Conservation (phyloP, 2,113 vertebrate genomes). For the Clarias macrocephalus region DNA sequence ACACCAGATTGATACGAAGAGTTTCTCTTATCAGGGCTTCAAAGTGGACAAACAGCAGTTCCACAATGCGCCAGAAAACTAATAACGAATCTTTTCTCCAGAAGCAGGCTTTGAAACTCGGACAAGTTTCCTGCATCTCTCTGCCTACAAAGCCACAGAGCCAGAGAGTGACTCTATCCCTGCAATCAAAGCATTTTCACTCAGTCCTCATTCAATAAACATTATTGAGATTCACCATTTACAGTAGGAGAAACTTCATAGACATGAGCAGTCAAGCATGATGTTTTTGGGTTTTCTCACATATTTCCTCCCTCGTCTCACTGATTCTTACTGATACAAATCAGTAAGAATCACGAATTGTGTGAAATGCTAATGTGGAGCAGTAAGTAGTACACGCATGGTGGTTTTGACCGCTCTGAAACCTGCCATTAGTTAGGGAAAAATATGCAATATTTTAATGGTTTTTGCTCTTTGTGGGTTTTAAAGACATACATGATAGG, state of each 20-base stretch:
- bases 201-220: neutral
- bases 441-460: neutral
- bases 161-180: neutral
- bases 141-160: neutral
- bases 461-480: constrained; percentile 8
- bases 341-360: neutral
- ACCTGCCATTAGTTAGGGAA: neutral
- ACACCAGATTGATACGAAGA: constrained; percentile 38
- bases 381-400: neutral
- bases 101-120: neutral
- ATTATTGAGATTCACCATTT: neutral
- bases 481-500: neutral
- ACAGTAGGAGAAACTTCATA: neutral
- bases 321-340: constrained; percentile 1
- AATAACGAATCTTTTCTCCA: constrained; percentile 58
- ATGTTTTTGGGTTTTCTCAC: neutral
- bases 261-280: constrained; percentile 6
- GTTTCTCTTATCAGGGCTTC: constrained; percentile 45
- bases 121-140: neutral
- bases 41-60: constrained; percentile 16
- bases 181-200: neutral
- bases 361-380: neutral
- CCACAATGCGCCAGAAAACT: constrained; percentile 57
- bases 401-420: neutral
- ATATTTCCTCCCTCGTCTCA: neutral